Conservation (phyloP, 1,140 invertebrate genomes). For the Diorhabda elongata region DNA sequence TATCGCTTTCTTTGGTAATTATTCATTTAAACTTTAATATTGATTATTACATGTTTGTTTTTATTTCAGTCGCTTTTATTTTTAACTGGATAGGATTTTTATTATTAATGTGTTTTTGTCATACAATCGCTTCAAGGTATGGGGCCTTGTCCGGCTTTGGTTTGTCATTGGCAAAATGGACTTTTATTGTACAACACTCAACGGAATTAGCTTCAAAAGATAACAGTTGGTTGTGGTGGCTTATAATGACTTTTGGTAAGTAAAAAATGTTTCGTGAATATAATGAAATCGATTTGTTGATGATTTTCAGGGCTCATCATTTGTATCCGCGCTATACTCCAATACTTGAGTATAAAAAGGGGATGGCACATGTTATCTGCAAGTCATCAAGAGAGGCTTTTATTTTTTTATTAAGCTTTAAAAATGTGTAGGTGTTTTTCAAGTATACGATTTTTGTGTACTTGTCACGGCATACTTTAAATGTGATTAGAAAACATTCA, state of each 20-base stretch:
- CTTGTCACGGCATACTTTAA: slow-evolving; percentile 8
- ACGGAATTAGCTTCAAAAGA: slow-evolving; percentile 79
- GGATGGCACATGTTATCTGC: slow-evolving; percentile 82
- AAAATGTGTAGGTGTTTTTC: slow-evolving; percentile 8
- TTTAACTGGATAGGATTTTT: slow-evolving; percentile 96
- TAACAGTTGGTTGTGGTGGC: slow-evolving; percentile 86
- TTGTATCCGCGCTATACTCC: slow-evolving; percentile 80
- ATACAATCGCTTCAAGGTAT: slow-evolving; percentile 88
- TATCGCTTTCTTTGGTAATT: slow-evolving; percentile 76
- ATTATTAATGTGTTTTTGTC: slow-evolving; percentile 86
- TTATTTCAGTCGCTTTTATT: slow-evolving; percentile 70
- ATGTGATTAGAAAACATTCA: slow-evolving; percentile 12
- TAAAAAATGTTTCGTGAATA: not conserved
- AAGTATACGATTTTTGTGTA: slow-evolving; percentile 7
- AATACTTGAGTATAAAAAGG: slow-evolving; percentile 85
- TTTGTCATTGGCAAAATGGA: slow-evolving; percentile 90
- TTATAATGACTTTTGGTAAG: slow-evolving; percentile 82
- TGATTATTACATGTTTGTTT: slow-evolving; percentile 5
- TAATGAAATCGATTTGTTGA: slow-evolving; percentile 19
- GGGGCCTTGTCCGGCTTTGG: slow-evolving; percentile 90
- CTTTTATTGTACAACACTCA: slow-evolving; percentile 86
- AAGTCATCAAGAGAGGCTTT: slow-evolving; percentile 76
- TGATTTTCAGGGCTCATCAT: slow-evolving; percentile 69
- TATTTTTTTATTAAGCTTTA: slow-evolving; percentile 71
- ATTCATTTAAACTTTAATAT: not conserved